Conservation (phyloP, 2,888 invertebrate species). For the Nycteola revayana region DNA sequence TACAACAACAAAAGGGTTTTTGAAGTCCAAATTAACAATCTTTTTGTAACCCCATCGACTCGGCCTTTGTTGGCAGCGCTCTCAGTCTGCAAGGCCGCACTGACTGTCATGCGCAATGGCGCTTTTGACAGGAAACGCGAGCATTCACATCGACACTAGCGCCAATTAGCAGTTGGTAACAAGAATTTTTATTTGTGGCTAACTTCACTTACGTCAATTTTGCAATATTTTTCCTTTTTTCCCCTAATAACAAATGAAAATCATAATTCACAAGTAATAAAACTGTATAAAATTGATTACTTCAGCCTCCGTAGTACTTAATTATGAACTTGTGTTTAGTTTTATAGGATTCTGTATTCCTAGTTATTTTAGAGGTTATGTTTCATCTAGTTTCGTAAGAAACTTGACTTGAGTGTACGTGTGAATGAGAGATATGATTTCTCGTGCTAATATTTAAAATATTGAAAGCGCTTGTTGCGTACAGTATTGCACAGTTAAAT, state of each 20-base stretch:
- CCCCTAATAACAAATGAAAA: constrained; percentile 24
- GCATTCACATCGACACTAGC: constrained; percentile 78
- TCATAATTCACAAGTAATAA: constrained; percentile 2
- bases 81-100: constrained; percentile 82
- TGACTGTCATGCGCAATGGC: constrained; percentile 82
- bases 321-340: too few relatives aligned
- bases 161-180: constrained; percentile 69
- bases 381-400: constrained; percentile 48
- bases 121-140: constrained; percentile 79
- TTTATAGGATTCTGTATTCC: constrained; percentile 6
- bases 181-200: constrained; percentile 46
- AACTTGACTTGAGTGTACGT: constrained; percentile 42
- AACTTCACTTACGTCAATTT: constrained; percentile 47
- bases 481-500: too few relatives aligned
- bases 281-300: too few relatives aligned
- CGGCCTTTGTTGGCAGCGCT: constrained; percentile 82
- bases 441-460: constrained; percentile 1
- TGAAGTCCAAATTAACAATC: constrained; percentile 78
- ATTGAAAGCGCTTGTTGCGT: too few relatives aligned
- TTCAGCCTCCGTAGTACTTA: too few relatives aligned
- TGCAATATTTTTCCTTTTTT: constrained; percentile 40
- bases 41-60: constrained; percentile 83
- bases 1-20: constrained; percentile 80
- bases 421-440: not conserved
- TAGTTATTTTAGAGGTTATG: constrained; percentile 42